phyloP scores from a whole-genome alignment of 2,113 vertebrate species.

The Neotoma lepida region DNA sequence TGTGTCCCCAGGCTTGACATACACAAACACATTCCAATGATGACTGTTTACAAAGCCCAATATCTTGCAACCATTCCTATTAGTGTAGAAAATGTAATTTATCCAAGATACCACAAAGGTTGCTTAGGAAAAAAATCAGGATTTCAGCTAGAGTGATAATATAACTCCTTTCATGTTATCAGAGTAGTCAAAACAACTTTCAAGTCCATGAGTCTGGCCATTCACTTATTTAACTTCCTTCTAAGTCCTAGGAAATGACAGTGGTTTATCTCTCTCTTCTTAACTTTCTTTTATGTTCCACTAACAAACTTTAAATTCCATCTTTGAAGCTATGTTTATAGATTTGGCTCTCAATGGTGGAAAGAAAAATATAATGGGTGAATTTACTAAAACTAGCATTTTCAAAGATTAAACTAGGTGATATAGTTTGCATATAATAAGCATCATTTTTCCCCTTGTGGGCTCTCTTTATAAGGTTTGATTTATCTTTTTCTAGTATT shows the following conservation, averaged over 20 bases:
- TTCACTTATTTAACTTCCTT: slow-evolving; percentile 6
- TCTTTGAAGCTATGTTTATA: neutral
- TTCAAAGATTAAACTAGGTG: neutral
- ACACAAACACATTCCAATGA: neutral
- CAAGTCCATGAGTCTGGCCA: neutral
- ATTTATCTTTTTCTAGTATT: neutral
- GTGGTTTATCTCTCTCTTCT: neutral
- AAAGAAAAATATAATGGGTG: slow-evolving; percentile 20
- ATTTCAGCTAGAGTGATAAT: neutral
- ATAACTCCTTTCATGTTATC: slow-evolving; percentile 28
- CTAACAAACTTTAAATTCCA: neutral
- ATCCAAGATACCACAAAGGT: neutral
- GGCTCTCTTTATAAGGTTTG: neutral
- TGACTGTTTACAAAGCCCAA: slow-evolving; percentile 8
- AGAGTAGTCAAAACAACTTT: neutral
- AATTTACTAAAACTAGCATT: neutral
- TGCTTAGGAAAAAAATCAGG: neutral
- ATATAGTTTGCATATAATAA: neutral
- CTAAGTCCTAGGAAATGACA: neutral
- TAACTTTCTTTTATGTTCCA: neutral
- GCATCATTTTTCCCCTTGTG: neutral
- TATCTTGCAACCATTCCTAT: neutral
- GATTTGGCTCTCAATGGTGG: neutral
- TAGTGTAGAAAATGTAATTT: slow-evolving; percentile 15
- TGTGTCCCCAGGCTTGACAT: neutral